Base-by-base conservation (phyloP, 2,888 invertebrate genomes). In the Lycia hirtaria region DNA sequence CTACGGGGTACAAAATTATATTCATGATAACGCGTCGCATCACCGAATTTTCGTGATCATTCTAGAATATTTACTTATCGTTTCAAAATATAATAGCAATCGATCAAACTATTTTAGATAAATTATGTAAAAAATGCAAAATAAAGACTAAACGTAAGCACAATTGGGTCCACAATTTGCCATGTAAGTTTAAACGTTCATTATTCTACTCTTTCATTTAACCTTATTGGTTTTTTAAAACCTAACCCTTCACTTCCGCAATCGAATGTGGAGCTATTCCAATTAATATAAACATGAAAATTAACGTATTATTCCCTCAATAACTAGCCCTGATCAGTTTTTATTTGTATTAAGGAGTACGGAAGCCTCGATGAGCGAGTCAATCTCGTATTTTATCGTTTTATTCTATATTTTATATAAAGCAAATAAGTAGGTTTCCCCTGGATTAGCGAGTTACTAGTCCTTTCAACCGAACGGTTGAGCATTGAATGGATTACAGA, bases 401-500 rank as follows among this genome's bases (percentile, higher is more conserved):
- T n/a, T n/a, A n/a, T n/a, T n/a, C n/a, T n/a, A n/a, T n/a, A n/a
- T 14, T 12, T 6, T 0, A 5, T 14, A 32, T 14, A 22, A 12
- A 15, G 1, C 12, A 12, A 24, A 4, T 4, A 41, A 26, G 26
- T 41, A 15, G 14, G 33, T 12, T 5, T 3, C 5, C n/a, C 17
- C 19, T 12, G 32, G 45, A 33, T 33, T 22, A 45, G 20, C 14
- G 33, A 15, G 30, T 9, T 32, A 15, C 22, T 4, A 14, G 32
- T 45, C 33, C 32, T 9, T 33, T 33, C 32, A 20, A 33, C 14
- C 28, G 44, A 14, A 24, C 17, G 26, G 17, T 26, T 41, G 26
- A 17, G 17, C 26, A 26, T 41, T 38, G 12, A 38, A 38, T 43
- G 51, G 41, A 33, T 41, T 51, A 33, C 9, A 22, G n/a, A 24